Evolutionary conservation across 2,113 vertebrate genomes (phyloP), one percentile per base, ranked within the genome.

Genomic region (Sphyrna mokarran): DNA sequence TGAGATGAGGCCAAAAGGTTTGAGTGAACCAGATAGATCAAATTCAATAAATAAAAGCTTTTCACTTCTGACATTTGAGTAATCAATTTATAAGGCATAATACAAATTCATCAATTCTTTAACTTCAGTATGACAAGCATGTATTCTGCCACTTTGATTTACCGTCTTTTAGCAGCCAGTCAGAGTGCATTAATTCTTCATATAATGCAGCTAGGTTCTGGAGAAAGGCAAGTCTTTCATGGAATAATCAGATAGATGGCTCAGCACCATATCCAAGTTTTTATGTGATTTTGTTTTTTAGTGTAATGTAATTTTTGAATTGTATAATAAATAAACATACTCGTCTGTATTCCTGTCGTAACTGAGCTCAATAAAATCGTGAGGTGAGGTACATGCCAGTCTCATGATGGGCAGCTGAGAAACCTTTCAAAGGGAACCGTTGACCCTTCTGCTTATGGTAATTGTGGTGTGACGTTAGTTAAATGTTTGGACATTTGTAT

Each of bases 121-220:
- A 95, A 95, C 68, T 72, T 29, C 94, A 95, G 68, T 16, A 37
- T 95, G 40, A 95, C 40, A 72, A 54, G 40, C 40, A 37, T 54
- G 26, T 7, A 72, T 54, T 54, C 33, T 66, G 33, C 58, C 33
- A 20, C 89, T 93, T 93, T 95, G 68, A 48, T 76, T 95, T 94
- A 94, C n/a, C 70, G 20, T 40, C 63, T 23, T 95, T 54, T 95
- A 72, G 94, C 68, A 72, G 69, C 69, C 69, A 72, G 94, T 43
- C 94, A 72, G 94, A 11, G 37, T 69, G 91, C 91, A 94, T 94
- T 94, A 43, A 94, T 70, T 69, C 91, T 94, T 69, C 94, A 72
- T 95, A 48, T 54, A 54, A 70, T 76, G 94, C 69, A 76, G 94
- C 40, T 72, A 48, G 43, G 69, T 72, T 26, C 48, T 95, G 40